phyloP scores from a whole-genome alignment of 2,888 invertebrate genomes.

The Steromphala cineraria region DNA sequence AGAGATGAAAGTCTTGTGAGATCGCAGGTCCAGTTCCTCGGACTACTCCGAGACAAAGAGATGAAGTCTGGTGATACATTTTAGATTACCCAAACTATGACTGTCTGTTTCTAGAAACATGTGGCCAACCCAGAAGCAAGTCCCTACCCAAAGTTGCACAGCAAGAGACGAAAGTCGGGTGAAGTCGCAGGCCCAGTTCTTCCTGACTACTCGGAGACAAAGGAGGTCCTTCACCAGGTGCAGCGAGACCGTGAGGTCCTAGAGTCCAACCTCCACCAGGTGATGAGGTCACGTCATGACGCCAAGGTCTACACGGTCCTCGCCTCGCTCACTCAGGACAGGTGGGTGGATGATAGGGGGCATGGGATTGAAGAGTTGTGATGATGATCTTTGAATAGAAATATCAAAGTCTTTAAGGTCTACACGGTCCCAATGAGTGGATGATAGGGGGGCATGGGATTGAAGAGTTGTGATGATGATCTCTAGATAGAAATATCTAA shows the following conservation, averaged over 20 bases:
- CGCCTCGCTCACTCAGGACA: constrained; percentile 50
- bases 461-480: no score
- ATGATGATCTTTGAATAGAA: no score
- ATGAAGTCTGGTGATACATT: no score
- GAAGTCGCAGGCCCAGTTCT: constrained; percentile 44
- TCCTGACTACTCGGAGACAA: constrained; percentile 59
- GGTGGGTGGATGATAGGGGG: constrained; percentile 37
- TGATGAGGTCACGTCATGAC: constrained; percentile 58
- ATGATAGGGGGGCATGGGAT: no score
- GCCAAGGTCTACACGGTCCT: constrained; percentile 57
- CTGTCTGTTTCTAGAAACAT: background rate
- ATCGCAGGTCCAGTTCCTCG: no score
- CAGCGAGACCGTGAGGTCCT: constrained; percentile 53
- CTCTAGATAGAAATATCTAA: no score
- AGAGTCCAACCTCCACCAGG: constrained; percentile 63
- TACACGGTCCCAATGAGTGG: constrained; percentile 54
- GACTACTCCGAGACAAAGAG: no score
- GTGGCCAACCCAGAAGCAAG: constrained; percentile 31
- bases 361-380: no score
- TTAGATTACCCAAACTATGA: background rate
- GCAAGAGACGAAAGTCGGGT: constrained; percentile 26
- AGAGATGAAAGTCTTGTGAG: no score
- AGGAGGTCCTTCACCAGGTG: constrained; percentile 54
- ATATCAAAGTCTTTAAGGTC: no score
- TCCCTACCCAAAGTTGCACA: constrained; percentile 32